Conservation (phyloP, 2,797 vertebrate species). For the Phyllotis vaccarum region DNA sequence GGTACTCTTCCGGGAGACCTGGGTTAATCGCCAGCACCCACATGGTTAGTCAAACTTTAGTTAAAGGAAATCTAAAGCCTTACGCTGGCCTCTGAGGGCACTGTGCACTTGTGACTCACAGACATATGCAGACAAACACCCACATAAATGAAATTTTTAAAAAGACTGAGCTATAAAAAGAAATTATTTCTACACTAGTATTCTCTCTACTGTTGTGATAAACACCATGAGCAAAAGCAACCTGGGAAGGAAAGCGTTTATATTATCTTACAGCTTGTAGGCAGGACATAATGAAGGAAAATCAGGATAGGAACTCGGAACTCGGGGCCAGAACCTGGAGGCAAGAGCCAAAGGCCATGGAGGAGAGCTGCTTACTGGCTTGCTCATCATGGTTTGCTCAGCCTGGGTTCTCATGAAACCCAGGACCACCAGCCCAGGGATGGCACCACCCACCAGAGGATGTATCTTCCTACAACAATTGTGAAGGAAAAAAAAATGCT, state of each 20-base stretch:
- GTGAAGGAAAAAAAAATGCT: background rate
- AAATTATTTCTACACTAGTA: background rate
- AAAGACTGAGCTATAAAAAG: background rate
- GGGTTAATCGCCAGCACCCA: too few species aligned
- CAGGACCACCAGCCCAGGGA: background rate
- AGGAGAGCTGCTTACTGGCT: background rate
- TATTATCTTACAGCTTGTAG: background rate
- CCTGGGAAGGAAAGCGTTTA: background rate
- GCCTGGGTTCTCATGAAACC: background rate
- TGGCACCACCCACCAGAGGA: background rate
- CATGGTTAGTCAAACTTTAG: too few species aligned
- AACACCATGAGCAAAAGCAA: background rate
- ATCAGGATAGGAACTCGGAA: background rate
- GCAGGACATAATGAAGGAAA: background rate
- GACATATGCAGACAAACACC: too few species aligned
- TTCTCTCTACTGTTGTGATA: background rate
- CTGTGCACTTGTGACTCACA: too few species aligned
- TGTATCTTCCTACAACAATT: background rate
- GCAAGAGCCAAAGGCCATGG: background rate
- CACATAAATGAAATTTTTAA: too few species aligned
- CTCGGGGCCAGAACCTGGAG: background rate
- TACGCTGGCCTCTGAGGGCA: too few species aligned
- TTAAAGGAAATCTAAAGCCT: too few species aligned
- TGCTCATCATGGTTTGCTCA: background rate
- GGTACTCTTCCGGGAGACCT: too few species aligned